Percentiles rank a stretch among this genome's conserved stretches.
These are phyloP conservation scores for Iguana delicatissima DNA, from an alignment of 2,797 vertebrate species.

Conservation along the genomic window DNA sequence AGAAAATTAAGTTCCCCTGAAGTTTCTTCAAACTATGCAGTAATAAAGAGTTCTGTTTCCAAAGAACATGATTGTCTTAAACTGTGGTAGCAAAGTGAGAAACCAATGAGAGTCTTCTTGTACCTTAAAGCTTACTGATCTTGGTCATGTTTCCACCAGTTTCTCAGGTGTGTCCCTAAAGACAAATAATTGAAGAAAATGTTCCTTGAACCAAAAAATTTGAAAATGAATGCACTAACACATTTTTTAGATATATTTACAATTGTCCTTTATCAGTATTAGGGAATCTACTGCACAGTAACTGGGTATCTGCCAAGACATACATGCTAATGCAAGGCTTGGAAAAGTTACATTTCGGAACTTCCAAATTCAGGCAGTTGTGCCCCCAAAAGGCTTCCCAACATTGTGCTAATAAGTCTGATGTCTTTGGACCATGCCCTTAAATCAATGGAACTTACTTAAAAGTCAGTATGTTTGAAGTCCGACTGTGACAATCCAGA, in stretches of 20 bases:
- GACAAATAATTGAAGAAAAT: neutral
- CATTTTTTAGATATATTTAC: neutral
- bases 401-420: neutral
- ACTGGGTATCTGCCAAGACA: neutral
- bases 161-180: neutral
- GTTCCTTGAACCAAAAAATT: neutral
- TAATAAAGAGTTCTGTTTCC: no score
- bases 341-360: no score
- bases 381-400: no score
- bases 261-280: neutral
- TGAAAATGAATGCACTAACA: neutral
- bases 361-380: neutral
- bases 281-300: neutral
- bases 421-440: neutral
- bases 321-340: no score
- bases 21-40: no score
- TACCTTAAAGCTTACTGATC: no score
- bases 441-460: neutral
- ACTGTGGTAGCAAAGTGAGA: no score
- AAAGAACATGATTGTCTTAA: no score
- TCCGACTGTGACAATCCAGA: neutral
- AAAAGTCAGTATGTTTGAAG: neutral
- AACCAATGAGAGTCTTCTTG: no score
- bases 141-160: no score
- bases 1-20: no score